Evolutionary conservation across 53 echinoderm and acorn worm genomes (phyloP).

Genomic region (Crossaster papposus): DNA sequence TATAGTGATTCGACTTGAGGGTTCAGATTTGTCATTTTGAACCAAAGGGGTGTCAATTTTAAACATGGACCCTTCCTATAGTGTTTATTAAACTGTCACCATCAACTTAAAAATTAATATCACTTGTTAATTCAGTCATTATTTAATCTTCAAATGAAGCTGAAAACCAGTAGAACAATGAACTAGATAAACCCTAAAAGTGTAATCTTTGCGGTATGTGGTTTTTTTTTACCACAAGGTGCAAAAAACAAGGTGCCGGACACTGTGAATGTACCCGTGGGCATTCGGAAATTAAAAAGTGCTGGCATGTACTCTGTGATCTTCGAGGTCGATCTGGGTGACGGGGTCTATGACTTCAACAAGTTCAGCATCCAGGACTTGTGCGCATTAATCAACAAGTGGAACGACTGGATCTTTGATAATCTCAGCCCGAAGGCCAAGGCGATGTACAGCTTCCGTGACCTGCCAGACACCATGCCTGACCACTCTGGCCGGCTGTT

Average conservation of each 20-base stretch:
- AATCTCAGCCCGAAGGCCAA: slow-evolving; percentile 48
- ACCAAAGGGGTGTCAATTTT: too few relatives aligned
- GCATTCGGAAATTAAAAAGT: slow-evolving; percentile 48
- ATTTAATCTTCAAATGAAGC: too few relatives aligned
- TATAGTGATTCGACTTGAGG: too few relatives aligned
- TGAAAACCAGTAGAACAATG: background rate
- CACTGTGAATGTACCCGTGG: slow-evolving; percentile 52
- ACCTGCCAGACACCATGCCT: slow-evolving; percentile 64
- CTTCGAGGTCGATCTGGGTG: slow-evolving; percentile 63
- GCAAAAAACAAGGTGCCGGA: slow-evolving; percentile 53
- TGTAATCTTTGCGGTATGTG: background rate
- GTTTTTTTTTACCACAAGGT: slow-evolving; percentile 21
- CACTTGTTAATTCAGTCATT: too few relatives aligned
- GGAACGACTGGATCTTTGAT: slow-evolving; percentile 58
- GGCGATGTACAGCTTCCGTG: slow-evolving; percentile 64
- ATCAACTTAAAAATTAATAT: too few relatives aligned
- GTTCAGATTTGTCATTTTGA: too few relatives aligned
- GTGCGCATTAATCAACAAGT: slow-evolving; percentile 44
- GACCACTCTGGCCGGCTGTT: slow-evolving; percentile 55
- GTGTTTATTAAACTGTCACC: too few relatives aligned
- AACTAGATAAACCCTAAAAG: background rate
- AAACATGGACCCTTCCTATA: too few relatives aligned
- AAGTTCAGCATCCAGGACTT: slow-evolving; percentile 17
- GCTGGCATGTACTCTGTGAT: slow-evolving; percentile 61
- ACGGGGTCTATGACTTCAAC: slow-evolving; percentile 50